These are phyloP conservation scores for Manacus vitellinus DNA, from an alignment of 2,113 vertebrate species.

Conservation along the genomic window DNA sequence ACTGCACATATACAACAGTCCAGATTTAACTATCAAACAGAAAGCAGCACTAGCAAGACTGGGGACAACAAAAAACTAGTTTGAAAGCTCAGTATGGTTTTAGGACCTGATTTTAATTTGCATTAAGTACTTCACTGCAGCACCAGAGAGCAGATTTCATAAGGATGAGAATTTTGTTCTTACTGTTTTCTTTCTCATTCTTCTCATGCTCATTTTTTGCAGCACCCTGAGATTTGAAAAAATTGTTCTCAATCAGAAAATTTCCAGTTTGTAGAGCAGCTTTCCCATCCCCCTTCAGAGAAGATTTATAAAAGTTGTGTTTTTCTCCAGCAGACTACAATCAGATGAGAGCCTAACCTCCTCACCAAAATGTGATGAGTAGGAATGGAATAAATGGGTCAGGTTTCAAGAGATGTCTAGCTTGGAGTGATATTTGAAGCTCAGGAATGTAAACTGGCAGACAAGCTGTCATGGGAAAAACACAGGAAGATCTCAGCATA, in stretches of 20 bases:
- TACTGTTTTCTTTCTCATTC: background rate
- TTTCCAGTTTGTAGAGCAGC: background rate
- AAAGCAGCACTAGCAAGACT: background rate
- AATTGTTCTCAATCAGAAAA: background rate
- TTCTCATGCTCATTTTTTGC: background rate
- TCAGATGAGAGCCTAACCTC: background rate
- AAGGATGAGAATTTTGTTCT: background rate
- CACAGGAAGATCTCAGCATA: background rate
- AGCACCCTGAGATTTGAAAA: background rate
- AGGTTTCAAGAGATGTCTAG: slow-evolving; percentile 29
- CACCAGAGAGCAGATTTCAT: background rate
- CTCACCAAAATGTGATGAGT: slow-evolving; percentile 10
- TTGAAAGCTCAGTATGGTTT: background rate
- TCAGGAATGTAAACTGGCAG: slow-evolving; percentile 31
- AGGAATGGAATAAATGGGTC: slow-evolving; percentile 28
- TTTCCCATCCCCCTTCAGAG: background rate
- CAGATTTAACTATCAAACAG: background rate
- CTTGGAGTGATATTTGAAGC: slow-evolving; percentile 16
- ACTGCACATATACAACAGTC: background rate
- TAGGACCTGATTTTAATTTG: background rate
- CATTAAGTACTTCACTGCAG: background rate
- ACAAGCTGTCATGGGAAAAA: slow-evolving; percentile 35
- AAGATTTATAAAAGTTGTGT: background rate
- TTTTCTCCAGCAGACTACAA: background rate
- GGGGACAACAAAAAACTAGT: background rate